These are phyloP conservation scores for Hydractinia echinata DNA, from an alignment of 30 jellyfish, hydroid and myxozoan genomes.

Conservation along the genomic window DNA sequence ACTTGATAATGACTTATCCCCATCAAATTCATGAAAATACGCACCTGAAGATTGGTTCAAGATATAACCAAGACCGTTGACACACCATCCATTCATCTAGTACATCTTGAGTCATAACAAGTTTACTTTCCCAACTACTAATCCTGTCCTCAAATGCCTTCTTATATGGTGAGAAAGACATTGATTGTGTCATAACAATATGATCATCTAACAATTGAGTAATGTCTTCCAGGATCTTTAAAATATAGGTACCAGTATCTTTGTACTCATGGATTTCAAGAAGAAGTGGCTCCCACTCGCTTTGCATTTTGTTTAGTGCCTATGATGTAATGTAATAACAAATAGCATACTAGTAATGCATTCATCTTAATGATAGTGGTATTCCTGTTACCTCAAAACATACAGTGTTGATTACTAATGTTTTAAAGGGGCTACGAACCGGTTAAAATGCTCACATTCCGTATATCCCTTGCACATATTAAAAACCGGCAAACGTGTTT, in stretches of 20 bases:
- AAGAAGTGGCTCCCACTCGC: constrained; percentile 67
- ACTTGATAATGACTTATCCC: too few species aligned
- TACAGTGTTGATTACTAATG: background rate
- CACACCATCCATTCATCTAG: constrained; percentile 91
- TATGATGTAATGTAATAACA: background rate
- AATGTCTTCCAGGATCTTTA: constrained; percentile 71
- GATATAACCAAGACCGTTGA: constrained; percentile 90
- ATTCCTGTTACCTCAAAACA: too few species aligned
- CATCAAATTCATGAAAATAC: background rate
- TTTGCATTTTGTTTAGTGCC: constrained; percentile 97
- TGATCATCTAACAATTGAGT: constrained; percentile 94
- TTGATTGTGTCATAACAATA: constrained; percentile 92
- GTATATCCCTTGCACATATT: too few species aligned
- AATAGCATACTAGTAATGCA: background rate
- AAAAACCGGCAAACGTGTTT: too few species aligned
- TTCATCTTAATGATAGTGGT: background rate
- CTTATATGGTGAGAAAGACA: constrained; percentile 92
- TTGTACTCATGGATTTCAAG: constrained; percentile 73
- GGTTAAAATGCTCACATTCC: too few species aligned
- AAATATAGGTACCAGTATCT: constrained; percentile 86
- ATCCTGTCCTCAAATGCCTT: constrained; percentile 95
- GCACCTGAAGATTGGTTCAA: constrained; percentile 92
- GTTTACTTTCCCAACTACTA: constrained; percentile 67
- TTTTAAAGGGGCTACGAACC: background rate
- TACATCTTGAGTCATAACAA: constrained; percentile 91